Base-by-base conservation (phyloP, 2,888 invertebrate species). In the Tetragonisca angustula region DNA sequence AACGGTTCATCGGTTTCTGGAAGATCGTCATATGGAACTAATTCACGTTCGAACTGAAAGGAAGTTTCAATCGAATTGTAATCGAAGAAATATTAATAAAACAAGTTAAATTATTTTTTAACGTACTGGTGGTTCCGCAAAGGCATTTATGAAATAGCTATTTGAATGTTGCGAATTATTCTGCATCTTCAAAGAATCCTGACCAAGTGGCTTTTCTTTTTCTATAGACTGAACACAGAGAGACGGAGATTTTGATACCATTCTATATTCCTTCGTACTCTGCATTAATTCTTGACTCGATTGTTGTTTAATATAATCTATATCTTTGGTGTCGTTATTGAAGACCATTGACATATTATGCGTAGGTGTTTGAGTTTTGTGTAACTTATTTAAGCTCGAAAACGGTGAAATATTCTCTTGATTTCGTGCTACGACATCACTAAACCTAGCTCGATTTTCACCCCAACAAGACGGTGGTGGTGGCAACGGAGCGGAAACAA, bases 371-470 rank as follows among this genome's bases (percentile, higher is more conserved):
- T 87, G 89, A 36, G 70, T 68, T 52, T 89, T 88, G 67, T 88
- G 87, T 61, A 87, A 61, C n/a, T 88, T 89, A 64, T 79, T 89
- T 54, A 86, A 80, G 52, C 74, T 83, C 36, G 88, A 79, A 17
- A 87, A 89, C 9, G 85, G 73, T 0, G 88, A 81, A 4, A 88
- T 80, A 32, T 76, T 89, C 15, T 94, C 94, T 71, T 95, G 96
- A 88, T 92, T 95, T 19, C 96, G 93, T 0, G 96, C 96, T 1
- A 96, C 96, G 2, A 96, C 96, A 86, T 96, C 96, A 85, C 96
- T 96, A 90, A 96, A 96, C 61, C 95, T 95, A 0, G 96, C 96
- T 72, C 95, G 92, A 85, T 95, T 96, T 90, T 96, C 96, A 59
- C 95, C 95, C 96, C 96, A 96, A 70, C 92, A 95, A 49, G 91